phyloP scores from a whole-genome alignment of 2,888 invertebrate species.

The Glomeris marginata region DNA sequence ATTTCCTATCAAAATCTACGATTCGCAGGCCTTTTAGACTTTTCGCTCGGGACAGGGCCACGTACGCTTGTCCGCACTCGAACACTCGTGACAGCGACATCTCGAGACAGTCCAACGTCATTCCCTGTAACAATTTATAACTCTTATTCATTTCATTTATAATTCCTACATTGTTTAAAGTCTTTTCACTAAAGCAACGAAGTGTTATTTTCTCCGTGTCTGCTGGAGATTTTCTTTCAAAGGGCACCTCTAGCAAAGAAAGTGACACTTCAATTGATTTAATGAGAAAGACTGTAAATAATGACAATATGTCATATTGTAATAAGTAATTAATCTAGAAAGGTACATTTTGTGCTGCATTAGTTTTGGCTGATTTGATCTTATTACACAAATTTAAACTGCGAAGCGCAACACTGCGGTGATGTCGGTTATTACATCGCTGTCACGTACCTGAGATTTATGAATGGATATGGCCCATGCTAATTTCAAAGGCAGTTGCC shows the following conservation, averaged over 20 bases:
- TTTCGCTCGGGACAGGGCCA: slow-evolving; percentile 81
- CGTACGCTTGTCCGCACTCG: slow-evolving; percentile 92
- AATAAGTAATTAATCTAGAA: slow-evolving; percentile 2
- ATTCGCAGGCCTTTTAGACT: slow-evolving; percentile 71
- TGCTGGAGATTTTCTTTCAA: too few species aligned
- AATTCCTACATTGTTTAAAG: too few species aligned
- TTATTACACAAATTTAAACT: too few species aligned
- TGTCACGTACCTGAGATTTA: slow-evolving; percentile 49
- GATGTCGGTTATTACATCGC: too few species aligned
- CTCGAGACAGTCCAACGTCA: slow-evolving; percentile 89
- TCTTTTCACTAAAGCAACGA: too few species aligned
- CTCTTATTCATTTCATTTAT: too few species aligned
- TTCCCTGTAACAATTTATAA: slow-evolving; percentile 45
- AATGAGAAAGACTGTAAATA: neutral
- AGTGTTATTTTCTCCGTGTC: too few species aligned
- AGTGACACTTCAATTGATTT: neutral
- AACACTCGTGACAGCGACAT: slow-evolving; percentile 83
- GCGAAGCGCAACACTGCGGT: too few species aligned
- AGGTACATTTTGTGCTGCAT: too few species aligned
- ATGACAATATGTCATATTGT: neutral
- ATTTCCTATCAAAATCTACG: slow-evolving; percentile 65
- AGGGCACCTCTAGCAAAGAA: too few species aligned
- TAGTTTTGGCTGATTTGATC: too few species aligned
- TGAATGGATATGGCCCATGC: slow-evolving; percentile 98
- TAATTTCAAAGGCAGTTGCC: slow-evolving; percentile 71